Base-by-base conservation (phyloP, 1,140 invertebrate genomes). In the Neodiprion virginianus region DNA sequence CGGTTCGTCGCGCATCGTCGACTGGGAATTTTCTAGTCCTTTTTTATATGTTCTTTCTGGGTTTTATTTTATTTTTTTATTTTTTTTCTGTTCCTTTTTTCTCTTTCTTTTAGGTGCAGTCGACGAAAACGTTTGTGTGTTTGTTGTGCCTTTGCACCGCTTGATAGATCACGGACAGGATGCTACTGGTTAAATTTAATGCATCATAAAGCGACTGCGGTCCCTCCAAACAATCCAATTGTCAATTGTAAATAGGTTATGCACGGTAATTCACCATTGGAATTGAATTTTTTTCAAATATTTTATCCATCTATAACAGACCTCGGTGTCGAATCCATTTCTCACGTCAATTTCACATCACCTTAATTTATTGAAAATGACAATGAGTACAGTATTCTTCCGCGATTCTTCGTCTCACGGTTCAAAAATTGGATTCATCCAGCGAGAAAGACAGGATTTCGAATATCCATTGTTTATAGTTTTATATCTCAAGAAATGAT, bases 181-280 rank as follows among this genome's bases (percentile, higher is more conserved):
- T 79, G 78, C 71, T n/a, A 72, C 75, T 72, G 79, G 76, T 82
- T 82, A 79, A 81, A 81, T 82, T 75, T 74, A 77, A 80, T 78
- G 78, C 71, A 75, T 72, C 73, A 79, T 80, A 79, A 74, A 79
- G 72, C 76, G 77, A 61, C 53, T 14, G n/a, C 11, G 53, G 53
- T 8, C 53, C 11, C 53, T 61, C 53, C 53, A 61, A 61, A 61
- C 53, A 61, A 61, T 61, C n/a, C 53, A 61, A 61, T 61, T 61
- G 53, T 61, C 53, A 61, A 61, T 61, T 61, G 11, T 61, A 61
- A 61, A 61, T 17, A 17, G n/a, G 7, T 17, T 61, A 40, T 40
- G 8, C 53, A 61, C 53, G 5, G 53, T 61, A 17, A 61, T 61
- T 12, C 53, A 61, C n/a, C 53, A 61, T 61, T 61, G 4, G 53